These are phyloP conservation scores for Phylloscopus trochilus DNA, from an alignment of 2,113 vertebrate species.

Conservation along the genomic window DNA sequence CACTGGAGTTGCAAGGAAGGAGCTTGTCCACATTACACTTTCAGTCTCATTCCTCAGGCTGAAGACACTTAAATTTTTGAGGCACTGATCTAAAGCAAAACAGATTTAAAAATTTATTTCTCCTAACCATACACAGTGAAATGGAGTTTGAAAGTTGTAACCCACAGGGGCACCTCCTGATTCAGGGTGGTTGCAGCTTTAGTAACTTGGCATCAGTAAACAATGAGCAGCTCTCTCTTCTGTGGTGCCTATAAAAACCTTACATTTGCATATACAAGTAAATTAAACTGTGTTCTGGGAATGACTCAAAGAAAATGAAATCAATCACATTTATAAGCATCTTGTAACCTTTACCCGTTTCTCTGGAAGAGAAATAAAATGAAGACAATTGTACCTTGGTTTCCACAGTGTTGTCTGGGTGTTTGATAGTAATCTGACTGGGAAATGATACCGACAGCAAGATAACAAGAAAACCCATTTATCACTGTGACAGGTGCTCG, in stretches of 20 bases:
- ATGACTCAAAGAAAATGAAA: conserved; percentile 48
- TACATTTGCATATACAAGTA: not conserved
- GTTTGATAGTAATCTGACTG: conserved; percentile 59
- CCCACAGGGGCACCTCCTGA: not conserved
- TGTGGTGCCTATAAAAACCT: not conserved
- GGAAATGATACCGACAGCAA: conserved; percentile 62
- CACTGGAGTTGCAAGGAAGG: not conserved
- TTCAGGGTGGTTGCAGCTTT: not conserved
- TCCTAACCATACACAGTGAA: not conserved
- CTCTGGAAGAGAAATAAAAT: conserved; percentile 45
- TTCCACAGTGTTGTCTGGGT: conserved; percentile 4
- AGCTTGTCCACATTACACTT: not conserved
- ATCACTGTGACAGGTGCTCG: conserved; percentile 59
- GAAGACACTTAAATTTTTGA: not conserved
- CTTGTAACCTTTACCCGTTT: conserved; percentile 22
- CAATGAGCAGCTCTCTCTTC: not conserved
- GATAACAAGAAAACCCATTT: conserved; percentile 71
- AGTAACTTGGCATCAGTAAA: not conserved
- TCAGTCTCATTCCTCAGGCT: not conserved
- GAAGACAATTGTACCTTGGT: conserved; percentile 33
- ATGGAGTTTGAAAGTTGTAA: not conserved
- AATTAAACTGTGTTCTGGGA: conserved; percentile 43
- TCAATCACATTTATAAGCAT: conserved; percentile 43
- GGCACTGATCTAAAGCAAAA: not conserved
- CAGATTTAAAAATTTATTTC: not conserved